Conservation (phyloP, 2,888 invertebrate species). For the Tipula unca region DNA sequence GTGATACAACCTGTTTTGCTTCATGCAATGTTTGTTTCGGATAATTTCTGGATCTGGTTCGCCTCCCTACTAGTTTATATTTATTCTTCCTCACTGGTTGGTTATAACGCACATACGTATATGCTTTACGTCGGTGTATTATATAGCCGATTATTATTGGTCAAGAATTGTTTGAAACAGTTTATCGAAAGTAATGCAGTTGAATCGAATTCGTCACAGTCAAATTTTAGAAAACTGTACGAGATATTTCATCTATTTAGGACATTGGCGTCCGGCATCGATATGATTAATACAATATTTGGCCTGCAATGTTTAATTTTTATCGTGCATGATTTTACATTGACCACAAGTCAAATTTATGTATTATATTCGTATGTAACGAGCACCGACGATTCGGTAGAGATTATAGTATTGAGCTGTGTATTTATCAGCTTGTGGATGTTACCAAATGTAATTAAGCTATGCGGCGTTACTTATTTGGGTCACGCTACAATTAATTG, state of each 20-base stretch:
- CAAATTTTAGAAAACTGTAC: neutral
- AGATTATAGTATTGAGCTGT: neutral
- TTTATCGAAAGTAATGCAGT: neutral
- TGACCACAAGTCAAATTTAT: conserved; percentile 21
- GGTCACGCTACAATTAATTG: neutral
- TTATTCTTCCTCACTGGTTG: neutral
- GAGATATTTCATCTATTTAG: neutral
- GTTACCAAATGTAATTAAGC: conserved; percentile 16
- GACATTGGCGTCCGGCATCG: neutral
- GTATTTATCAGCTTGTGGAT: conserved; percentile 20
- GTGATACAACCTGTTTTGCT: neutral
- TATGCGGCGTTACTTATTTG: neutral
- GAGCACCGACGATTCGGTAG: neutral
- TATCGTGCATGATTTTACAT: conserved; percentile 22
- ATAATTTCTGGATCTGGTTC: neutral
- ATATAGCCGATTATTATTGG: neutral
- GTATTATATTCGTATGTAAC: conserved; percentile 21
- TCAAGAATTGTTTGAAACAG: neutral
- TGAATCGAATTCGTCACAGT: neutral
- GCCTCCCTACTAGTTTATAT: neutral
- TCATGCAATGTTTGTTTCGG: neutral
- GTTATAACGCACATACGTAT: neutral
- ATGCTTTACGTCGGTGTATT: neutral
- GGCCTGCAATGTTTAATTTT: conserved; percentile 19
- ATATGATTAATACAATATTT: conserved; percentile 20